phyloP scores from a whole-genome alignment of 2,888 invertebrate genomes.

The Phengaris arion region DNA sequence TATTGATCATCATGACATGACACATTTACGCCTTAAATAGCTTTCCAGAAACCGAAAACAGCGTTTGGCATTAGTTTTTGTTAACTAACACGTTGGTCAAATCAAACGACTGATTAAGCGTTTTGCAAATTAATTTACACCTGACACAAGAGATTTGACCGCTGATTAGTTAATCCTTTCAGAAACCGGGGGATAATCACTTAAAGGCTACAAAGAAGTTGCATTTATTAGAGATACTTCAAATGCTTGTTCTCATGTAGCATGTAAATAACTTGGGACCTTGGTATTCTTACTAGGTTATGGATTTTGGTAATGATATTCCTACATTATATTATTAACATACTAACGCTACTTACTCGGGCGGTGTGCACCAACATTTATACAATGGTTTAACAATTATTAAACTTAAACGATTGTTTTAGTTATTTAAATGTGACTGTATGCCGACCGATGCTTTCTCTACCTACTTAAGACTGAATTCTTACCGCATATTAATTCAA shows the following conservation, averaged over 20 bases:
- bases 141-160: no score
- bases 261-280: slow-evolving; percentile 11
- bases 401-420: not conserved
- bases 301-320: not conserved
- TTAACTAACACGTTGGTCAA: no score
- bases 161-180: no score
- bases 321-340: not conserved
- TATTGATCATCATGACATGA: no score
- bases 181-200: not conserved
- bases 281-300: not conserved
- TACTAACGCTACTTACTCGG: not conserved
- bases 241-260: not conserved
- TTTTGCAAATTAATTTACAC: no score
- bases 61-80: no score
- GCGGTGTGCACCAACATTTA: slow-evolving; percentile 14
- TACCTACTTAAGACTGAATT: not conserved
- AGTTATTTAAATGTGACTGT: not conserved
- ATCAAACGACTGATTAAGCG: no score
- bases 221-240: not conserved
- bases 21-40: no score
- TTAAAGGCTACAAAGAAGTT: not conserved
- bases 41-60: no score
- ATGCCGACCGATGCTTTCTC: not conserved
- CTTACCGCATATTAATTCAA: not conserved
- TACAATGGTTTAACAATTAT: not conserved